phyloP scores from a whole-genome alignment of 2,888 invertebrate genomes.

The Pollenia amentaria region DNA sequence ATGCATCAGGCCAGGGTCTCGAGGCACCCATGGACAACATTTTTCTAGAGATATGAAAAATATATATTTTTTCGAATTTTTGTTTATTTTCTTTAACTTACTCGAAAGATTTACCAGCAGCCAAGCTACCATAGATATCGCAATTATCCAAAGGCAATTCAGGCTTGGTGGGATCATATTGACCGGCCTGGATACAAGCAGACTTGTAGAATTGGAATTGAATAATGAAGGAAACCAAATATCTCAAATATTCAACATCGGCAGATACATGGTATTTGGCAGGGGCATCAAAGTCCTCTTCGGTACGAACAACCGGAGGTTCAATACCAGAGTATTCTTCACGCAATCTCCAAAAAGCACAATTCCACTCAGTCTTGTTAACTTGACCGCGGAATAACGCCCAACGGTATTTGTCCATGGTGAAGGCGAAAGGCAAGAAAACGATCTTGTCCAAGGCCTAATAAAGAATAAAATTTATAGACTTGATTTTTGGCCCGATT shows the following conservation, averaged over 20 bases:
- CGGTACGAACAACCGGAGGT: conserved; percentile 88
- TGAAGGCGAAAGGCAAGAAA: conserved; percentile 84
- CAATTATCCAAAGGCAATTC: conserved; percentile 91
- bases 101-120: conserved; percentile 90
- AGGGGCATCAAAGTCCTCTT: conserved; percentile 90
- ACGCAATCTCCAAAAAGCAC: conserved; percentile 88
- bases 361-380: conserved; percentile 87
- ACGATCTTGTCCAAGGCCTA: conserved; percentile 89
- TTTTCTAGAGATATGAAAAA: no score
- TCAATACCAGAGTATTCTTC: conserved; percentile 88
- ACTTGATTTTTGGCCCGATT: no score
- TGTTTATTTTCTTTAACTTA: conserved; percentile 80
- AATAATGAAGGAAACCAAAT: no score
- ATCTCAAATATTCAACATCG: conserved; percentile 80
- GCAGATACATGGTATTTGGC: conserved; percentile 91
- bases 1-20: no score
- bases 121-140: conserved; percentile 92
- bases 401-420: conserved; percentile 89
- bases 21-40: no score
- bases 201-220: no score
- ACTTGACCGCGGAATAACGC: conserved; percentile 88
- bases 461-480: background rate
- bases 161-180: conserved; percentile 89
- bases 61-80: no score
- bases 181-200: conserved; percentile 88